Base-by-base conservation (phyloP, 2,113 vertebrate genomes). In the Uria aalge region DNA sequence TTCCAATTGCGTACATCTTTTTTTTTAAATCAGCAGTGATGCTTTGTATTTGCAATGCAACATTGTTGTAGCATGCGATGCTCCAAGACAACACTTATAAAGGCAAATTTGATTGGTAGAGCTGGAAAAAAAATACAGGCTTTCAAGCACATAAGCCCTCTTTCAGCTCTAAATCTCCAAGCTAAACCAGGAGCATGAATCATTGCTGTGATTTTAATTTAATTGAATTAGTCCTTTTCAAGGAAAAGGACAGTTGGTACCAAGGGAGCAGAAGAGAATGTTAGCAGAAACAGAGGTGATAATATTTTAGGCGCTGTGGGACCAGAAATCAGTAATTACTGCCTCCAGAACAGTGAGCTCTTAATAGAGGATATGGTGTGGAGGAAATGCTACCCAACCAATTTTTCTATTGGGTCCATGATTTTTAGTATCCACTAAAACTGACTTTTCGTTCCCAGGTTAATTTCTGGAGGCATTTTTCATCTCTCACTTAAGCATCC, bases 281-380 rank as follows among this genome's bases (percentile, higher is more conserved):
- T 77, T 71, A 77, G n/a, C 38, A 91, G 80, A 85, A 95, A 66
- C 19, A 67, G 17, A 50, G 14, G 62, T 34, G 52, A 75, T 87
- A 74, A 92, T 85, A 85, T 78, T 85, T 89, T 32, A 67, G 85
- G 30, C 34, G 47, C 59, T 67, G 15, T 52, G 60, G 64, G 52
- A 89, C 40, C 45, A 91, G 47, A 85, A 78, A 55, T 66, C 52
- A 67, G 75, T 78, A 91, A 91, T 92, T 94, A 92, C n/a, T 81
- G 34, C 29, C 63, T 84, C 63, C 86, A 68, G 64, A 88, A 63
- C 22, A 43, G 26, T 36, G 47, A 84, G 36, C 1, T 52, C 38
- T 84, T 78, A 73, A 21, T 26, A 47, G 64, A 87, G 14, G 6
- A 71, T 85, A 63, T 17, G 2, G 6, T 83, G 26, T 38, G 18